Evolutionary conservation across 2,888 invertebrate species (phyloP).

Genomic region (Camponotus fellah): DNA sequence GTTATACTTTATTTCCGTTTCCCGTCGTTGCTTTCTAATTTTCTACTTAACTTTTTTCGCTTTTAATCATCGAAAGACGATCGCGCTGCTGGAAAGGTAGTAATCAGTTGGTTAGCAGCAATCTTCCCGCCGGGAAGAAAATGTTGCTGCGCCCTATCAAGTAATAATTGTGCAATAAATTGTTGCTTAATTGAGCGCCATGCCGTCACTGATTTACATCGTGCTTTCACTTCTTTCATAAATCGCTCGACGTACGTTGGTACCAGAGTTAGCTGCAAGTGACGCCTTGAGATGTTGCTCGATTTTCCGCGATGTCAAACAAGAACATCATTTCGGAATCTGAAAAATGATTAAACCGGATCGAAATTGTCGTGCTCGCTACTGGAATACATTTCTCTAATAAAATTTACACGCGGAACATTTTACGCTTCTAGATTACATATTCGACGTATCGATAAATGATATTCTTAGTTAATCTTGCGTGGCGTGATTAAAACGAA

Average conservation of each 20-base stretch:
- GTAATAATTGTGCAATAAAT: conserved; percentile 73
- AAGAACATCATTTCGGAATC: neutral
- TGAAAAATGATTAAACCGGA: conserved; percentile 37
- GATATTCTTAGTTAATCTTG: conserved; percentile 17
- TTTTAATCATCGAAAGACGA: conserved; percentile 25
- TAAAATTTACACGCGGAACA: neutral
- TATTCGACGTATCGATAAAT: conserved; percentile 10
- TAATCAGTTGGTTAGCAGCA: conserved; percentile 34
- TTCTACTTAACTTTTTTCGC: conserved; percentile 18
- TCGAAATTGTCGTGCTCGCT: conserved; percentile 23
- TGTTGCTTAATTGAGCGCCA: conserved; percentile 72
- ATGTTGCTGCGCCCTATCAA: conserved; percentile 56
- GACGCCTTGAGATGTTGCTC: conserved; percentile 23
- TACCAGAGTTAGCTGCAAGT: neutral
- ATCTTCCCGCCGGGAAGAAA: conserved; percentile 46
- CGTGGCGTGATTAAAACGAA: conserved; percentile 14
- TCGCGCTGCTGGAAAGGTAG: conserved; percentile 40
- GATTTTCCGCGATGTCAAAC: conserved; percentile 45
- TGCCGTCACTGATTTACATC: conserved; percentile 70
- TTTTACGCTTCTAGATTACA: conserved; percentile 10
- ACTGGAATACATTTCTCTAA: conserved; percentile 2
- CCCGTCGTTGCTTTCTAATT: conserved; percentile 30
- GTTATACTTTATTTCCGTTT: conserved; percentile 27
- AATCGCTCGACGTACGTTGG: conserved; percentile 58
- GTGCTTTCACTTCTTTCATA: conserved; percentile 73